phyloP scores from a whole-genome alignment of 2,113 vertebrate species.

The rat (Rattus norvegicus) region GRCr8 NC_086031.1:74914001-74914500 shows the following conservation, averaged over 20 bases:
- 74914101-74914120: neutral
- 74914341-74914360: neutral
- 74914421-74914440: neutral
- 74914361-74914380: neutral
- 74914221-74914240: neutral
- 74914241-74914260: neutral
- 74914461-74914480: accelerated
- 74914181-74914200: neutral
- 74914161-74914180: neutral
- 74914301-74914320: neutral
- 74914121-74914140: neutral
- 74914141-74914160: neutral
- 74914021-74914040: neutral
- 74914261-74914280: neutral
- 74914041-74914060: neutral
- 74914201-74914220: neutral
- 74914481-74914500: accelerated
- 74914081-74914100: neutral
- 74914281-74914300: neutral
- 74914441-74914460: neutral
- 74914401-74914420: neutral
- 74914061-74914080: neutral
- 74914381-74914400: neutral
- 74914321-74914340: neutral
- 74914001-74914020: neutral